phyloP scores from a whole-genome alignment of 2,888 invertebrate species.

The Sericinus montela region DNA sequence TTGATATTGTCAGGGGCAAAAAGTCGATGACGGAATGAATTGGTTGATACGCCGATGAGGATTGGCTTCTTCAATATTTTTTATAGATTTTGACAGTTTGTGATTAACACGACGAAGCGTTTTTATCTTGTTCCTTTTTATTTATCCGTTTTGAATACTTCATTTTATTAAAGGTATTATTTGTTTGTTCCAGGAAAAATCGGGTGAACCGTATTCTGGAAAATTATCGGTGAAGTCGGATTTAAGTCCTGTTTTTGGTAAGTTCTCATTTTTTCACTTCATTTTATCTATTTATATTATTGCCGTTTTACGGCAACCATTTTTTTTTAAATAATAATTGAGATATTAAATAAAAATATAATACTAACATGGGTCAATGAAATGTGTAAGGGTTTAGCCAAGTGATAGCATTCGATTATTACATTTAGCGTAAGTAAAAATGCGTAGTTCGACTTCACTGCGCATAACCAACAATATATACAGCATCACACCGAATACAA shows the following conservation, averaged over 20 bases:
- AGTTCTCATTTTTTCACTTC: constrained; percentile 70
- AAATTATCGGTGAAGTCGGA: constrained; percentile 91
- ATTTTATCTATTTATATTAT: no score
- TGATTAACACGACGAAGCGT: neutral
- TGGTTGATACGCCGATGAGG: constrained; percentile 21
- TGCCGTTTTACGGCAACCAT: no score
- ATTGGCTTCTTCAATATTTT: neutral
- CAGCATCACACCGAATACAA: no score
- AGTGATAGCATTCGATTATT: no score
- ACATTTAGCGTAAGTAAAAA: no score
- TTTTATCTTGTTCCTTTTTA: neutral
- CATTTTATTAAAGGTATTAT: constrained; percentile 10
- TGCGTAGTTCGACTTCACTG: no score
- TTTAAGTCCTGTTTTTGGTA: constrained; percentile 93
- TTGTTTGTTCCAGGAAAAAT: constrained; percentile 87
- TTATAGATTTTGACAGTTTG: constrained; percentile 1
- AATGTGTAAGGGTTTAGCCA: no score
- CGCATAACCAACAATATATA: no score
- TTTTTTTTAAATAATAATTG: no score
- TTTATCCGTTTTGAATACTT: neutral
- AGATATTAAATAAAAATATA: no score
- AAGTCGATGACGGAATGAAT: constrained; percentile 25
- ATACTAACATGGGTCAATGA: no score
- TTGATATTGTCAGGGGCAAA: constrained; percentile 29
- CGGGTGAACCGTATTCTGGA: constrained; percentile 85